Conservation (phyloP, 2,888 invertebrate species). For the Drosophila paracracens region DNA sequence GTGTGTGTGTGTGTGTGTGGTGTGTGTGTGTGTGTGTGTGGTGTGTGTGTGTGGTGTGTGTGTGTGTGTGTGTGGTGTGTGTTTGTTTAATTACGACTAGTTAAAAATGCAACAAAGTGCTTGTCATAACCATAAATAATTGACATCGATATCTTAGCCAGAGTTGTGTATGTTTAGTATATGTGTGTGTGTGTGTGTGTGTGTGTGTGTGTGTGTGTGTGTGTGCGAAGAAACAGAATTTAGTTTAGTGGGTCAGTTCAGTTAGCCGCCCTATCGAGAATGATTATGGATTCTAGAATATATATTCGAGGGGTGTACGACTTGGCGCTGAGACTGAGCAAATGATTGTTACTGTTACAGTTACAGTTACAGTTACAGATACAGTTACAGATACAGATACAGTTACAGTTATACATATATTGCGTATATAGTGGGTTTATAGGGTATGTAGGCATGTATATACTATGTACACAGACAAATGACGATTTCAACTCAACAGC, state of each 20-base stretch:
- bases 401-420: constrained; percentile 26
- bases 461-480: constrained; percentile 34
- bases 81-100: constrained; percentile 28
- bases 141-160: constrained; percentile 53
- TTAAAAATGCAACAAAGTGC: constrained; percentile 60
- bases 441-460: constrained; percentile 5
- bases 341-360: constrained; percentile 47
- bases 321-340: constrained; percentile 54
- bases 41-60: constrained; percentile 15
- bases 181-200: neutral
- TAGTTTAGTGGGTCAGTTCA: constrained; percentile 2
- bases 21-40: constrained; percentile 11
- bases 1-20: constrained; percentile 16
- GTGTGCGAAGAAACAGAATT: neutral
- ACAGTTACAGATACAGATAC: neutral
- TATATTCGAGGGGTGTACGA: constrained; percentile 13
- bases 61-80: constrained; percentile 14
- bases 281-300: neutral
- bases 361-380: neutral
- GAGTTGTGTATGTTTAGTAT: neutral
- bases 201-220: neutral
- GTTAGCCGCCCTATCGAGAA: constrained; percentile 9
- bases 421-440: constrained; percentile 12
- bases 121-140: constrained; percentile 55
- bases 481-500: constrained; percentile 6